These are phyloP conservation scores for Oryzias melastigma DNA, from an alignment of 2,113 vertebrate genomes.

Conservation along the genomic window DNA sequence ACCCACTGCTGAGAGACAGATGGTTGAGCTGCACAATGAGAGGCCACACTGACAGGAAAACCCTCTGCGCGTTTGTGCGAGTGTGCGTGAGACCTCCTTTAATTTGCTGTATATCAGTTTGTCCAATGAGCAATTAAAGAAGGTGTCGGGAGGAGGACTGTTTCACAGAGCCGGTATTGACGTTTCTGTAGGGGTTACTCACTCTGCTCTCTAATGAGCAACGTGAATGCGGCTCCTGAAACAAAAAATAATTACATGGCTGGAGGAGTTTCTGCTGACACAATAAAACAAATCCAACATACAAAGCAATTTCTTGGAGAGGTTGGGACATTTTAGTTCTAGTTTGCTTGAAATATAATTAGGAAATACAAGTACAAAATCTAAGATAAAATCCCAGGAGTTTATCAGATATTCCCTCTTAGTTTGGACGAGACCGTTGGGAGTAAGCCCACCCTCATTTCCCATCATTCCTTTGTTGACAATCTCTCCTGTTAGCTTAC, in stretches of 20 bases:
- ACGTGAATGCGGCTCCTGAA: conserved; percentile 13
- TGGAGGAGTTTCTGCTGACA: neutral
- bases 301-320: neutral
- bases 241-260: neutral
- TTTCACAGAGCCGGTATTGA: conserved; percentile 49
- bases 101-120: conserved; percentile 56
- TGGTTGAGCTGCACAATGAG: conserved; percentile 68
- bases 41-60: conserved; percentile 54
- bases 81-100: conserved; percentile 36
- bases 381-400: too few species aligned
- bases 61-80: conserved; percentile 20
- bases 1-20: conserved; percentile 74
- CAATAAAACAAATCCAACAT: neutral
- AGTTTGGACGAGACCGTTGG: too few species aligned
- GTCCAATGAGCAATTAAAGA: conserved; percentile 58
- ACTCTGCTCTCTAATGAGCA: conserved; percentile 36
- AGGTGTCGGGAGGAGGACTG: conserved; percentile 45
- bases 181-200: conserved; percentile 46
- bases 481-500: too few species aligned
- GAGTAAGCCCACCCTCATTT: too few species aligned
- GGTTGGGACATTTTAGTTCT: neutral
- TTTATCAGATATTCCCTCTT: too few species aligned
- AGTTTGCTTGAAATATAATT: neutral
- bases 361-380: too few species aligned
- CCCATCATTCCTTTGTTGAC: too few species aligned